Evolutionary conservation across 2,888 invertebrate genomes (phyloP).

Genomic region (Chromoteleia sp.): DNA sequence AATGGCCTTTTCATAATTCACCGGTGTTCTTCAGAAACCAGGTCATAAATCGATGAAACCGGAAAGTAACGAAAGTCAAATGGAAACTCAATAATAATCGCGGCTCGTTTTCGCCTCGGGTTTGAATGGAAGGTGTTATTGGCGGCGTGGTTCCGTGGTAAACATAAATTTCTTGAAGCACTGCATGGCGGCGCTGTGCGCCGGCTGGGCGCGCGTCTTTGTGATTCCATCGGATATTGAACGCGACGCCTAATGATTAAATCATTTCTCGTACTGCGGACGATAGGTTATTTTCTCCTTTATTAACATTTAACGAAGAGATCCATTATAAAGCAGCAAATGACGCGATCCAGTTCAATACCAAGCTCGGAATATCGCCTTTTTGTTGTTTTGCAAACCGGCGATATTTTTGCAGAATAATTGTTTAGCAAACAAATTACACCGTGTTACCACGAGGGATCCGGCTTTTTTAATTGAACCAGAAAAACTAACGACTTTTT

Average conservation of each 20-base stretch:
- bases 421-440: constrained; percentile 13
- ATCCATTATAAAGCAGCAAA: constrained; percentile 27
- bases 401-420: neutral
- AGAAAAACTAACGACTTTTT: neutral
- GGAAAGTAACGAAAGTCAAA: constrained; percentile 78
- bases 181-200: constrained; percentile 65
- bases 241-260: constrained; percentile 64
- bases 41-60: constrained; percentile 69
- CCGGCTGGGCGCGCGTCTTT: constrained; percentile 48
- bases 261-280: constrained; percentile 65
- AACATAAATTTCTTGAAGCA: constrained; percentile 73
- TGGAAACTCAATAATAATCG: constrained; percentile 83
- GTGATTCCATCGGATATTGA: constrained; percentile 65
- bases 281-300: constrained; percentile 62
- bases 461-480: neutral
- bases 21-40: constrained; percentile 26
- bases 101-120: constrained; percentile 61
- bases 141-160: constrained; percentile 65
- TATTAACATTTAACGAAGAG: constrained; percentile 44
- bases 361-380: neutral
- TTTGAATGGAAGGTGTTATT: constrained; percentile 53
- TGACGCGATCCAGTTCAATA: constrained; percentile 26
- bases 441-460: neutral
- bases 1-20: constrained; percentile 34
- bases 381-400: constrained; percentile 12